phyloP scores from a whole-genome alignment of 2,797 vertebrate species.

The Eospalax fontanierii region DNA sequence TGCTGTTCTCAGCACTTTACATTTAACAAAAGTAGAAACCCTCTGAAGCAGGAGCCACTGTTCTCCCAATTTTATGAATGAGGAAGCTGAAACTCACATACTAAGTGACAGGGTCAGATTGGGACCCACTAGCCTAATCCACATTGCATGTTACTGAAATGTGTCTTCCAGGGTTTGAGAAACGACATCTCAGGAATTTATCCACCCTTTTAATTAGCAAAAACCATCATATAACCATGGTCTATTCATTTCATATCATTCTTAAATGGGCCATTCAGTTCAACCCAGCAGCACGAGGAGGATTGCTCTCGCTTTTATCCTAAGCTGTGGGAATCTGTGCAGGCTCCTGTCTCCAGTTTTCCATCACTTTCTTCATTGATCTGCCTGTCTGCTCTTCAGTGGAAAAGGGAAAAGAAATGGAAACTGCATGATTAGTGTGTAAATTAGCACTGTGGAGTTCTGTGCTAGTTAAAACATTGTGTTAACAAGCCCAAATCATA shows the following conservation, averaged over 20 bases:
- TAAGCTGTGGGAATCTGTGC: background rate
- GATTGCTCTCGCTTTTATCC: background rate
- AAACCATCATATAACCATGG: background rate
- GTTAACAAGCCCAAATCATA: slow-evolving; percentile 21
- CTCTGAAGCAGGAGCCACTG: background rate
- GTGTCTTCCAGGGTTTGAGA: slow-evolving; percentile 8
- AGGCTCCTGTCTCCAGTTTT: background rate
- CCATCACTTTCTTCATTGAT: slow-evolving; percentile 27
- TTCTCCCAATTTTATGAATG: background rate
- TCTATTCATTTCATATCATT: background rate
- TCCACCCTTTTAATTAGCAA: slow-evolving; percentile 41
- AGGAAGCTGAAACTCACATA: background rate
- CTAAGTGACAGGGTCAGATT: background rate
- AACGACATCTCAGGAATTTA: slow-evolving; percentile 36
- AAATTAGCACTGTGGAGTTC: slow-evolving; percentile 5
- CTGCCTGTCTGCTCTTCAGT: slow-evolving; percentile 14
- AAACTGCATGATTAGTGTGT: slow-evolving; percentile 29
- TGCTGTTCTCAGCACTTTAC: background rate
- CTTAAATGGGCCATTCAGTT: slow-evolving; percentile 31
- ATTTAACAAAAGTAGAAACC: background rate
- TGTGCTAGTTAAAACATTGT: slow-evolving; percentile 12
- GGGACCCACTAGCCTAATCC: background rate
- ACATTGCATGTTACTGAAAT: background rate
- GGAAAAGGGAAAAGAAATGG: slow-evolving; percentile 11
- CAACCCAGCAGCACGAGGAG: background rate